phyloP scores from a whole-genome alignment of 2,113 vertebrate genomes.

The Hyperopisus bebe region DNA sequence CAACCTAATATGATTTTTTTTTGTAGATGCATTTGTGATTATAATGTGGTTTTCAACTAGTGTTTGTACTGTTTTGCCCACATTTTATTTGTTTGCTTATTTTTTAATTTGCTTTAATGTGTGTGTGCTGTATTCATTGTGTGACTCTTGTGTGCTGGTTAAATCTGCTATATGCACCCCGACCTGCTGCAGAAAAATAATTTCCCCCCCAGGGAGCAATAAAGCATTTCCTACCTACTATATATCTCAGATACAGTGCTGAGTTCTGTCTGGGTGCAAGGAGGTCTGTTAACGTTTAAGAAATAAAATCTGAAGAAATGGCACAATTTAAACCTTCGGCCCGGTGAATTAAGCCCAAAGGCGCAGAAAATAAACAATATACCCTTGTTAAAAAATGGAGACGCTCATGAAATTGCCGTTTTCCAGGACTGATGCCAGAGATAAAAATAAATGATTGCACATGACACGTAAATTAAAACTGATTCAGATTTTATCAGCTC shows the following conservation, averaged over 20 bases:
- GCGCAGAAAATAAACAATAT: conserved; percentile 14
- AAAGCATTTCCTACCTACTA: neutral
- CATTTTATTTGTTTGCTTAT: neutral
- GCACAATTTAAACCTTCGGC: neutral
- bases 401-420: conserved; percentile 18
- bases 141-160: neutral
- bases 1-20: neutral
- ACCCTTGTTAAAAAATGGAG: conserved; percentile 9
- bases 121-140: neutral
- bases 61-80: neutral
- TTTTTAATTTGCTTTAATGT: neutral
- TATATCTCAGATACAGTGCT: conserved; percentile 5
- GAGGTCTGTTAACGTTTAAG: conserved; percentile 3
- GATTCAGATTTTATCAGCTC: conserved; percentile 61
- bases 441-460: conserved; percentile 57
- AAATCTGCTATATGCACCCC: neutral
- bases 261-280: neutral
- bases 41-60: neutral
- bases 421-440: conserved; percentile 19
- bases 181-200: neutral
- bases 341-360: neutral
- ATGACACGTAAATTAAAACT: conserved; percentile 62
- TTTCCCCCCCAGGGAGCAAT: neutral
- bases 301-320: conserved; percentile 16
- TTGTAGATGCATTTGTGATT: neutral